Base-by-base conservation (phyloP, 2,888 invertebrate genomes). In the Aleiodes leptofemur region DNA sequence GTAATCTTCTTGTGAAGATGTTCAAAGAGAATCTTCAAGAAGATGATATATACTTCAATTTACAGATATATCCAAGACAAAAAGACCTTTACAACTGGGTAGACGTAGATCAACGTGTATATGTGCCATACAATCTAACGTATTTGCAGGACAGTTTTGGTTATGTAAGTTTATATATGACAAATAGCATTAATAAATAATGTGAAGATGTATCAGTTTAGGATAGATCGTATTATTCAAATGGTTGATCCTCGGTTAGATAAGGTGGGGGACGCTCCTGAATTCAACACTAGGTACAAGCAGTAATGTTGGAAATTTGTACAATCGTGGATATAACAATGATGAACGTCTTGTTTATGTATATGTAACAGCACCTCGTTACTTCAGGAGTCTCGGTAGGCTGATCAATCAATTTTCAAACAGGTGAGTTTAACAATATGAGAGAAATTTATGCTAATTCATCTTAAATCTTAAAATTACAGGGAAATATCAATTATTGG, bases 111-210 rank as follows among this genome's bases (percentile, higher is more conserved):
- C 87, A 90, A 81, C 85, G 88, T 74, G 86, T 89, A 76, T 90
- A 88, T 82, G 86, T 89, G 79, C 84, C 87, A 71, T 90, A 88
- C 85, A 87, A 89, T 77, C 81, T 91, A 76, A 87, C 89, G 68
- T 85, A 88, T 77, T 87, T 91, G 38, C 91, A 91, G 81, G 86
- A 89, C 69, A 87, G 85, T 76, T 91, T 90, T 82, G 88, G 87
- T 84, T 90, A 90, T 86, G 90, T 90, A 86, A 88, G 90, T 89
- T 74, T 77, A 73, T 81, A 73, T 81, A 61, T 50, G 56, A 72
- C 31, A 73, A 80, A 61, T 50, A 48, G 66, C 31, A 38, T 29
- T 31, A 34, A 64, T 23, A 61, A 68, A 72, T n/a, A 14, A 13
- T 7, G 14, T 66, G 50, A 61, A 53, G 57, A 38, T 69, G 16